Percentiles rank a stretch among this genome's conserved stretches.
Conservation (phyloP, 1,140 invertebrate species). For the Heliconius nattereri region DNA sequence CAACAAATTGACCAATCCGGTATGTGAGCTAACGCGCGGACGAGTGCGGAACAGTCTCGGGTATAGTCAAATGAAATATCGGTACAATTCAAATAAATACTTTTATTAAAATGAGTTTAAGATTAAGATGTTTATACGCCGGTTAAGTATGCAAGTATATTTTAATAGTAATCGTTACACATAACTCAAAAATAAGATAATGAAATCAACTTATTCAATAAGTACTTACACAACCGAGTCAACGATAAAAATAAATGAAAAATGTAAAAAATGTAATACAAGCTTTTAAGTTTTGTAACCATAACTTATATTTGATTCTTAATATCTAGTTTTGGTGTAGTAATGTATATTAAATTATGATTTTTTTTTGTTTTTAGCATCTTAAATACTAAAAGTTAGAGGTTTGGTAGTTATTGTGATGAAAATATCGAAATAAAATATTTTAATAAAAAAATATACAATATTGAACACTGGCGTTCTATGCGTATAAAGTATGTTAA, state of each 20-base stretch:
- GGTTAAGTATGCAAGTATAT: conserved; percentile 72
- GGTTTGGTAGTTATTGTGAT: conserved; percentile 67
- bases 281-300: conserved; percentile 50
- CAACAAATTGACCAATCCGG: conserved; percentile 63
- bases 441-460: conserved; percentile 20
- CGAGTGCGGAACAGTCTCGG: conserved; percentile 42
- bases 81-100: conserved; percentile 71
- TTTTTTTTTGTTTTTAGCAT: conserved; percentile 55
- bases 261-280: conserved; percentile 58
- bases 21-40: conserved; percentile 75
- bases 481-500: conserved; percentile 39
- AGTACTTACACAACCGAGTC: conserved; percentile 80
- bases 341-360: conserved; percentile 66
- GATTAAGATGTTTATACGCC: conserved; percentile 70
- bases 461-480: conserved; percentile 35
- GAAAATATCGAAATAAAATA: conserved; percentile 3
- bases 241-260: conserved; percentile 66
- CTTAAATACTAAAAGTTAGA: conserved; percentile 68
- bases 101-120: conserved; percentile 77
- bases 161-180: conserved; percentile 67
- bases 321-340: conserved; percentile 71
- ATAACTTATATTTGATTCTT: conserved; percentile 54
- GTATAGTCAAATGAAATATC: conserved; percentile 71
- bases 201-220: conserved; percentile 76
- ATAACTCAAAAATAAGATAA: conserved; percentile 68